Evolutionary conservation across 2,113 vertebrate species (phyloP).

Genomic region (Cricetomys ansorgei): DNA sequence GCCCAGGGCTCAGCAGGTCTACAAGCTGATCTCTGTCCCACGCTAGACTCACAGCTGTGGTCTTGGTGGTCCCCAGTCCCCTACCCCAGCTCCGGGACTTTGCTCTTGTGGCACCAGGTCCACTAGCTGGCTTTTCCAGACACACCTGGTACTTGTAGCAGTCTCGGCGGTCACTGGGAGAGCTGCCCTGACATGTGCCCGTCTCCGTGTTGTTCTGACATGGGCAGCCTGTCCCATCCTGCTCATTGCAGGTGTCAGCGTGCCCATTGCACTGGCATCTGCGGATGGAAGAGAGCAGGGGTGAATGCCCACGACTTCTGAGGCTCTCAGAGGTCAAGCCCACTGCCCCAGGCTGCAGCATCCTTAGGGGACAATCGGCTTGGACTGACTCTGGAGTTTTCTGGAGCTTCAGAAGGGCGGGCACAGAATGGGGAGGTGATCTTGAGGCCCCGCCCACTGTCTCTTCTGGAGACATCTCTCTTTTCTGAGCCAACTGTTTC

Average conservation of each 20-base stretch:
- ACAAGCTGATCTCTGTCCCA: neutral
- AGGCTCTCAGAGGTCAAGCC: neutral
- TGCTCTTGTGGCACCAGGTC: neutral
- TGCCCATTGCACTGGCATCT: slow-evolving; percentile 97
- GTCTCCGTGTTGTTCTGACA: slow-evolving; percentile 97
- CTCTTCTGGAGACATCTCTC: no score
- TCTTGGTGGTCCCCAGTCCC: neutral
- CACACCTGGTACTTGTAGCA: slow-evolving; percentile 86
- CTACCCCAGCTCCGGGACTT: neutral
- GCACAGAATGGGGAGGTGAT: no score
- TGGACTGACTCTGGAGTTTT: neutral
- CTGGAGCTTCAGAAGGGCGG: neutral
- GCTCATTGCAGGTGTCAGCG: slow-evolving; percentile 93
- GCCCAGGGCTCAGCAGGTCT: neutral
- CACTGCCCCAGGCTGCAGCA: neutral
- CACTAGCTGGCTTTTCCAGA: neutral
- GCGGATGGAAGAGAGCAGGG: neutral
- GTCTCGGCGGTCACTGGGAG: slow-evolving; percentile 90
- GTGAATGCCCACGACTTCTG: neutral
- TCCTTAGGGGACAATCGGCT: neutral
- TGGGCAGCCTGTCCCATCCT: slow-evolving; percentile 94
- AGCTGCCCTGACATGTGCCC: slow-evolving; percentile 90
- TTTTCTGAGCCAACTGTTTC: neutral
- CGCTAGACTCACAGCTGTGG: neutral
- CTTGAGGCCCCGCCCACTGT: neutral